phyloP scores from a whole-genome alignment of 92 coral and sea anemone genomes.

The Zoanthus sociatus region DNA sequence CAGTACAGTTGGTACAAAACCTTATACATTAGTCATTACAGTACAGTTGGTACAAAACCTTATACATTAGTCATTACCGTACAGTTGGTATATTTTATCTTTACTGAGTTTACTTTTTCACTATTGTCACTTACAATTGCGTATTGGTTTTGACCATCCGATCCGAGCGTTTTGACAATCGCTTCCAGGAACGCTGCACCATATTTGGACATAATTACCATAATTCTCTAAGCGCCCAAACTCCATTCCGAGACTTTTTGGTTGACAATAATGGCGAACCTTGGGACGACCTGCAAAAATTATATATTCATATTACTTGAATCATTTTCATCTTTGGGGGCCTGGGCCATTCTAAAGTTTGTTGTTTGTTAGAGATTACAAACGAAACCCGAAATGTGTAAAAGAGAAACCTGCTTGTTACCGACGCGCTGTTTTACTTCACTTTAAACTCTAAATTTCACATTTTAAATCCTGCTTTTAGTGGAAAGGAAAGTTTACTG shows the following conservation, averaged over 20 bases:
- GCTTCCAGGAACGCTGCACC: conserved; percentile 33
- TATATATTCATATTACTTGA: not conserved
- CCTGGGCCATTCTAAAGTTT: not conserved
- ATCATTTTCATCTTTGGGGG: not conserved
- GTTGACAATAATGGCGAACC: conserved; percentile 26
- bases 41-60: too few species aligned
- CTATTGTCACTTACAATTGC: not conserved
- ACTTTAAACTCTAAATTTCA: too few species aligned
- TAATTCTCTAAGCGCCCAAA: not conserved
- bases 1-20: too few species aligned
- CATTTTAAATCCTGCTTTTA: too few species aligned
- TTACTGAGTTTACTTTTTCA: not conserved
- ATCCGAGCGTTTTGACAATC: not conserved
- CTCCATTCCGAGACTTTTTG: conserved; percentile 37
- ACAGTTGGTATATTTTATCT: too few species aligned
- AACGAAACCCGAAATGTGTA: too few species aligned
- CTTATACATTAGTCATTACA: too few species aligned
- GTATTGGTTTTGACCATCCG: conserved; percentile 1
- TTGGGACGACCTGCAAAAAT: conserved; percentile 15
- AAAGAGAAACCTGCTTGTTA: too few species aligned
- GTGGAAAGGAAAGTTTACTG: too few species aligned
- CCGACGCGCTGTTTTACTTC: too few species aligned
- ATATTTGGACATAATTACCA: not conserved
- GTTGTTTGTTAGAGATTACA: not conserved
- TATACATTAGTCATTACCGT: too few species aligned